Percentiles rank a stretch among this genome's conserved stretches.
Evolutionary conservation across 2,113 vertebrate genomes (phyloP).

Genomic region (Tragelaphus buxtoni): DNA sequence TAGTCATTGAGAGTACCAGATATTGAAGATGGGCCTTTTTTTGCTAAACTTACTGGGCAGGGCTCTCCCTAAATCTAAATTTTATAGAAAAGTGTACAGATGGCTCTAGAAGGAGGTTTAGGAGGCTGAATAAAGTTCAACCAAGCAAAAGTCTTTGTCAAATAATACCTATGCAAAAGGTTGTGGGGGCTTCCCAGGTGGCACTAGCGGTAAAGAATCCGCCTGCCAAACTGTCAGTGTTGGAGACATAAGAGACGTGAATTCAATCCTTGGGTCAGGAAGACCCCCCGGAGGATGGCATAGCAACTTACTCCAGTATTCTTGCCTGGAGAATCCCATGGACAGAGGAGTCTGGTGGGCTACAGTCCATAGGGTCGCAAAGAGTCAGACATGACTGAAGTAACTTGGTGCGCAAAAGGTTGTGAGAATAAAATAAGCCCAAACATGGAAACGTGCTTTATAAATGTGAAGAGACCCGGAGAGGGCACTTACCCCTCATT

Average conservation of each 20-base stretch:
- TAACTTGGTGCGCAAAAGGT: too few species aligned
- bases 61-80: background rate
- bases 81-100: background rate
- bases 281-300: too few species aligned
- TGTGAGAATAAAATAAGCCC: background rate
- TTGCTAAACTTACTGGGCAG: background rate
- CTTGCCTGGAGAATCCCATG: too few species aligned
- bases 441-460: background rate
- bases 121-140: background rate
- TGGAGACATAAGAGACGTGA: too few species aligned
- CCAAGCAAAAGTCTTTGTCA: background rate
- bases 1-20: background rate
- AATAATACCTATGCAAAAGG: background rate
- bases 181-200: too few species aligned
- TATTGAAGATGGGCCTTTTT: background rate
- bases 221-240: too few species aligned
- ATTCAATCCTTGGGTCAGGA: too few species aligned
- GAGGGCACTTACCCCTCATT: background rate
- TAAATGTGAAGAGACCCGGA: background rate
- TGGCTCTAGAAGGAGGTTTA: background rate
- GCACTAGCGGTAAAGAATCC: too few species aligned
- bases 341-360: too few species aligned
- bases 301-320: too few species aligned
- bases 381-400: too few species aligned
- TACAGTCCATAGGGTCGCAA: too few species aligned